Percentiles rank a stretch among this genome's conserved stretches.
These are phyloP conservation scores for Vandiemenella viatica DNA, from an alignment of 2,888 invertebrate genomes.

Conservation along the genomic window DNA sequence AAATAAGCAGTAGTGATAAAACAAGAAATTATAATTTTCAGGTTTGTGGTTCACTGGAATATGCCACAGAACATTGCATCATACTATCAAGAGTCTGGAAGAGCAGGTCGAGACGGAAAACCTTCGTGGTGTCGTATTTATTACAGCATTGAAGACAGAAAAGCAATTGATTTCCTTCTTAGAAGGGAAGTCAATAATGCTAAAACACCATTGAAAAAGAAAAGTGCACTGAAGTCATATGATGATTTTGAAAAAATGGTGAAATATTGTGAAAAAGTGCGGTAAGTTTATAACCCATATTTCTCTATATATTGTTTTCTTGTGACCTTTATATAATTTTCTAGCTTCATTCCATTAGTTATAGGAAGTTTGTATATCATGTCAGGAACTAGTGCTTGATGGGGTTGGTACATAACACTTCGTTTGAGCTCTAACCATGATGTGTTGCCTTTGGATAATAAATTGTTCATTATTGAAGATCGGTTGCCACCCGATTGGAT, in stretches of 20 bases:
- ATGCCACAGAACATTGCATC: slow-evolving; percentile 87
- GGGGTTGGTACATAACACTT: too few relatives aligned
- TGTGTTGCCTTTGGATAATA: too few relatives aligned
- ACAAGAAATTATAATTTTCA: slow-evolving; percentile 24
- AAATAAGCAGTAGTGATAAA: too few relatives aligned
- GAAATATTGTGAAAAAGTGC: slow-evolving; percentile 66
- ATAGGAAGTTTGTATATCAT: too few relatives aligned
- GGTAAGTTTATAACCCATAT: slow-evolving; percentile 40
- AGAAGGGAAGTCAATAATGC: slow-evolving; percentile 50
- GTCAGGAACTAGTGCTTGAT: too few relatives aligned
- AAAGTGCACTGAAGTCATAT: slow-evolving; percentile 44
- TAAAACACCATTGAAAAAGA: slow-evolving; percentile 38
- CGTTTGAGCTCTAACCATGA: too few relatives aligned
- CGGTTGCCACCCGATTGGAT: too few relatives aligned
- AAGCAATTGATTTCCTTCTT: slow-evolving; percentile 64
- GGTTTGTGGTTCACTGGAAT: slow-evolving; percentile 95
- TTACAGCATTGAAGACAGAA: slow-evolving; percentile 67
- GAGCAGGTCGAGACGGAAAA: slow-evolving; percentile 90
- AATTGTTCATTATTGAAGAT: too few relatives aligned
- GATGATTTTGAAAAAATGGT: slow-evolving; percentile 73
- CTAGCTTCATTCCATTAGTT: too few relatives aligned
- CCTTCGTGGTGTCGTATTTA: slow-evolving; percentile 83
- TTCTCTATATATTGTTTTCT: too few relatives aligned
- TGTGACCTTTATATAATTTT: too few relatives aligned
- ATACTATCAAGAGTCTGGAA: slow-evolving; percentile 91